Evolutionary conservation across 1,140 invertebrate genomes (phyloP).

Genomic region (Drosophila fuyamai): DNA sequence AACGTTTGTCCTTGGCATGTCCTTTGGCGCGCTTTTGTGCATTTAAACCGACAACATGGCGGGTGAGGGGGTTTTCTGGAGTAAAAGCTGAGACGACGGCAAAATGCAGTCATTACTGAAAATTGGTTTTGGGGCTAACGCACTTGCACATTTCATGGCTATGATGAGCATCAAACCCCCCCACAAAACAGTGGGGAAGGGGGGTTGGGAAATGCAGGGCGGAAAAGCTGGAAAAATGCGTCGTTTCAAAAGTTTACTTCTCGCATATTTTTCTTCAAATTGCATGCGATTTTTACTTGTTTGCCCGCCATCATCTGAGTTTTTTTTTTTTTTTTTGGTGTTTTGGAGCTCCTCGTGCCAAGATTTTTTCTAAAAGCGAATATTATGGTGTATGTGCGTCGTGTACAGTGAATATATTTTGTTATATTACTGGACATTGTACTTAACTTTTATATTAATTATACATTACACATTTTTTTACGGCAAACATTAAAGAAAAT

Average conservation of each 20-base stretch:
- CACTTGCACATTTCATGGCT: constrained; percentile 82
- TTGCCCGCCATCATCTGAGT: constrained; percentile 69
- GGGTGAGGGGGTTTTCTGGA: neutral
- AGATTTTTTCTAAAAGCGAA: constrained; percentile 2
- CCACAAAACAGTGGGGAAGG: neutral
- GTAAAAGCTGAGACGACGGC: constrained; percentile 60
- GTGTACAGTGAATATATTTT: neutral
- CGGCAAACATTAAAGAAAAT: too few species aligned
- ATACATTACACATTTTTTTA: too few species aligned
- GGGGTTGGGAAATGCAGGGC: neutral
- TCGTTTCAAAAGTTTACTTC: constrained; percentile 81
- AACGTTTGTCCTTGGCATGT: constrained; percentile 83
- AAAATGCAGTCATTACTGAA: constrained; percentile 83
- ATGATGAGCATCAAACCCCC: constrained; percentile 59
- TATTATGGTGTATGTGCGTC: neutral
- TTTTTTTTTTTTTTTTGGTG: constrained; percentile 21
- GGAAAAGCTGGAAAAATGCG: constrained; percentile 64
- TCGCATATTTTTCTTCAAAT: constrained; percentile 82
- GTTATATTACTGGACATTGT: neutral
- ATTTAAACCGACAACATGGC: constrained; percentile 67
- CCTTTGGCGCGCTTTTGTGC: constrained; percentile 81
- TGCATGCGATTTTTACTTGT: constrained; percentile 81
- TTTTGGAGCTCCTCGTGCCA: constrained; percentile 2
- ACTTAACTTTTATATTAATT: too few species aligned
- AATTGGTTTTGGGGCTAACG: constrained; percentile 83